These are phyloP conservation scores for Labrus mixtus DNA, from an alignment of 2,113 vertebrate genomes.

Conservation along the genomic window DNA sequence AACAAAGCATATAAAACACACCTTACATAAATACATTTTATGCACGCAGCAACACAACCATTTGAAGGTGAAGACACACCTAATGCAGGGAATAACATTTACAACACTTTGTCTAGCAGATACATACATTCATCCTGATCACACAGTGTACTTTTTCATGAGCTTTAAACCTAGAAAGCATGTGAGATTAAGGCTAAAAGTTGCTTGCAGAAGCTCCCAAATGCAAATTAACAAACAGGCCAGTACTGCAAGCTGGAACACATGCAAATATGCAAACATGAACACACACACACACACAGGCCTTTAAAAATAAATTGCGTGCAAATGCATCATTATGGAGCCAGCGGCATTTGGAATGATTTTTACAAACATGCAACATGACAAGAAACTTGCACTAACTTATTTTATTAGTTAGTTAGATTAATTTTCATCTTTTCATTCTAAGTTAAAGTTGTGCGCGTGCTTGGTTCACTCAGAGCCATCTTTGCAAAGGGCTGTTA, in stretches of 20 bases:
- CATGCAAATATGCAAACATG: constrained; percentile 22
- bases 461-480: not conserved
- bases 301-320: not conserved
- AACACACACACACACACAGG: not conserved
- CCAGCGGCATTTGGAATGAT: not conserved
- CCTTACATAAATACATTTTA: not conserved
- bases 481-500: constrained; percentile 10
- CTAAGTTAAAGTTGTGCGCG: no score
- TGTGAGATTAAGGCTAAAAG: no score
- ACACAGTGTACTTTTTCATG: not conserved
- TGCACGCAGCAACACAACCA: constrained; percentile 32
- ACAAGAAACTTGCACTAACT: constrained; percentile 42
- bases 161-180: not conserved
- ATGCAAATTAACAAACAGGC: constrained; percentile 11
- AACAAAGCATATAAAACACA: not conserved
- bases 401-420: constrained; percentile 16
- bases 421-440: not conserved
- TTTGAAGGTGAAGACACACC: constrained; percentile 14
- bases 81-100: constrained; percentile 33
- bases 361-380: constrained; percentile 1
- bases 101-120: constrained; percentile 31
- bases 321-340: not conserved
- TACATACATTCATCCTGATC: constrained; percentile 1
- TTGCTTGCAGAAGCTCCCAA: constrained; percentile 3
- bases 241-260: not conserved